These are phyloP conservation scores for Lamproptera curius DNA, from an alignment of 2,888 invertebrate genomes.

Conservation along the genomic window DNA sequence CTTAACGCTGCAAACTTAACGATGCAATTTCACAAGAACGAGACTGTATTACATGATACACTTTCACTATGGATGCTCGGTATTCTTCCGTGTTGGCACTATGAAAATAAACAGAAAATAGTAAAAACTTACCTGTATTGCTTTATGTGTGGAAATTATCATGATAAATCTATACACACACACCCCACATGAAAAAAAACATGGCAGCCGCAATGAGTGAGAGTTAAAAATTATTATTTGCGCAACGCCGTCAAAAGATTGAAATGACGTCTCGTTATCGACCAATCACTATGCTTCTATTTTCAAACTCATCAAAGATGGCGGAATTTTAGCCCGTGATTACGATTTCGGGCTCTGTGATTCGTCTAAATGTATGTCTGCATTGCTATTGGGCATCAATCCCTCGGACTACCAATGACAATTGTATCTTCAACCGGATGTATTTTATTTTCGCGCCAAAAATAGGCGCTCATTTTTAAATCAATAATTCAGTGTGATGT, in stretches of 20 bases:
- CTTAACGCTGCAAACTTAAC: conserved; percentile 45
- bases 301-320: conserved; percentile 60
- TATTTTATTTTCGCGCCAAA: conserved; percentile 42
- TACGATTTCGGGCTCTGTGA: conserved; percentile 40
- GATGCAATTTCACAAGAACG: conserved; percentile 75
- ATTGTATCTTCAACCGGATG: conserved; percentile 32
- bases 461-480: conserved; percentile 40
- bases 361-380: conserved; percentile 45
- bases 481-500: too few relatives aligned
- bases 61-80: conserved; percentile 69
- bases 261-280: conserved; percentile 58
- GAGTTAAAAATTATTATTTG: conserved; percentile 69
- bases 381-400: conserved; percentile 39
- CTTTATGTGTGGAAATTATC: conserved; percentile 67
- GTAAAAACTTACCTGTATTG: conserved; percentile 62
- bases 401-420: conserved; percentile 40
- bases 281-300: conserved; percentile 56
- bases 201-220: conserved; percentile 81
- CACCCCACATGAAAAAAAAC: conserved; percentile 87
- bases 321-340: conserved; percentile 44
- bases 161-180: conserved; percentile 68
- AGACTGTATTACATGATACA: conserved; percentile 75
- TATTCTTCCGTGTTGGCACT: conserved; percentile 53
- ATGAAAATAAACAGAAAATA: conserved; percentile 38
- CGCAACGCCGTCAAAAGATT: conserved; percentile 71